Evolutionary conservation across 2,113 vertebrate genomes (phyloP), one percentile per base, ranked within the genome.

Genomic region (Cettia cetti): DNA sequence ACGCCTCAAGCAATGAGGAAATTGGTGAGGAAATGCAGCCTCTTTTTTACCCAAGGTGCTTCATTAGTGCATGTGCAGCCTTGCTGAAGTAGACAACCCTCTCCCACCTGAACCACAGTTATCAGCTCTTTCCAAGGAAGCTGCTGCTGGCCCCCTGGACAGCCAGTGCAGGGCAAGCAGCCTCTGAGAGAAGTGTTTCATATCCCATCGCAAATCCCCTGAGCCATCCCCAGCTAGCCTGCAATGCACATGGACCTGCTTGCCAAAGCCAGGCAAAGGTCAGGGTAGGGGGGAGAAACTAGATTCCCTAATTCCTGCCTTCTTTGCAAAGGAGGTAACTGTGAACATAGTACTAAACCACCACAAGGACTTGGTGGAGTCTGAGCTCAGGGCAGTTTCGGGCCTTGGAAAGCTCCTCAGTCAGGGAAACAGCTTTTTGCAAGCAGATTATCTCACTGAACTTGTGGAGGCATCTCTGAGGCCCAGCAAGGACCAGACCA

Each of bases 151-250:
- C 19, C 28, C 45, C 59, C 82, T 4, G 10, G 3, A 80, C 80
- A 91, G 87, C 50, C 78, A 53, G 82, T 0, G 7, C 50, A 35
- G 71, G 86, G 86, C 83, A 92, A 85, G 83, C 89, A 89, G 70
- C 78, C 75, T 88, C 74, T 0, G 0, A 96, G 79, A 9, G 15
- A 97, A 95, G 95, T 95, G 94, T 97, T 97, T 96, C 96, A 97
- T 97, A 96, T 95, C 93, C 95, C 96, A 97, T 23, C 0, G 1
- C 85, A 96, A 95, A 97, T 90, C 93, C 92, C 91, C 35, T 1
- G 64, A 97, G 95, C 80, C 85, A 84, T 76, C 92, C 92, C 5
- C 1, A 94, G 1, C 44, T 39, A 79, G 82, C 31, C 72, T 95
- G 92, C 90, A 96, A 95, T 72, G 96, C 86, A 87, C 20, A 7